Conservation (phyloP, 1,140 invertebrate species). For the Drosophila repletoides region DNA sequence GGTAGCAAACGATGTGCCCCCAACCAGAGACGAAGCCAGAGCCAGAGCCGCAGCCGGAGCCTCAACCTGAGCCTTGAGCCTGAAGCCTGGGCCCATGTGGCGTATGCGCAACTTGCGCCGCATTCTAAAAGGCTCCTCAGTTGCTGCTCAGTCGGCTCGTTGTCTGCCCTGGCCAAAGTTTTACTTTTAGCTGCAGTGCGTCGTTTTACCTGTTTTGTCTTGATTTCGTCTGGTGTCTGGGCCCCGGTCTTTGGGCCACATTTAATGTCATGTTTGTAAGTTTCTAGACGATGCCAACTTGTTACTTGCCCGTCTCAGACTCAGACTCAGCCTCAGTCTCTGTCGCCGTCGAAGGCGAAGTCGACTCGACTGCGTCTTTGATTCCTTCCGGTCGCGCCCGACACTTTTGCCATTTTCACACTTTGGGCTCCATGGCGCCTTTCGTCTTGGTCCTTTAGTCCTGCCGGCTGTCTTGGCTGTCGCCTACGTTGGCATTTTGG, state of each 20-base stretch:
- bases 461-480: constrained; percentile 1
- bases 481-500: constrained; percentile 12
- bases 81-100: constrained; percentile 36
- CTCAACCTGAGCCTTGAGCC: not conserved
- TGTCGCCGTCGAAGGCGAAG: not conserved
- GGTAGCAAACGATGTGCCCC: constrained; percentile 34
- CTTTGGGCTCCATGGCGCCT: constrained; percentile 10
- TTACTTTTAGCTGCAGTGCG: constrained; percentile 43
- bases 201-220: constrained; percentile 54
- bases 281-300: constrained; percentile 72
- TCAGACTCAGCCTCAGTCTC: not conserved
- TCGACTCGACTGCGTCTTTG: constrained; percentile 26
- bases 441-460: constrained; percentile 6
- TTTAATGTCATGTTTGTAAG: constrained; percentile 75
- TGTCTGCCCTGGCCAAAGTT: constrained; percentile 43
- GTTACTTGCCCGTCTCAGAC: constrained; percentile 38
- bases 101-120: constrained; percentile 53
- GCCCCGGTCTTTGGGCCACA: constrained; percentile 39
- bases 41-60: not conserved
- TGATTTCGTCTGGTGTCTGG: constrained; percentile 18
- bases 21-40: not conserved
- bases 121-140: not conserved
- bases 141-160: constrained; percentile 6
- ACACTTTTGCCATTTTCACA: constrained; percentile 41
- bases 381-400: constrained; percentile 33